phyloP scores from a whole-genome alignment of 2,888 invertebrate species.

The Mesorhabditis spiculigera region DNA sequence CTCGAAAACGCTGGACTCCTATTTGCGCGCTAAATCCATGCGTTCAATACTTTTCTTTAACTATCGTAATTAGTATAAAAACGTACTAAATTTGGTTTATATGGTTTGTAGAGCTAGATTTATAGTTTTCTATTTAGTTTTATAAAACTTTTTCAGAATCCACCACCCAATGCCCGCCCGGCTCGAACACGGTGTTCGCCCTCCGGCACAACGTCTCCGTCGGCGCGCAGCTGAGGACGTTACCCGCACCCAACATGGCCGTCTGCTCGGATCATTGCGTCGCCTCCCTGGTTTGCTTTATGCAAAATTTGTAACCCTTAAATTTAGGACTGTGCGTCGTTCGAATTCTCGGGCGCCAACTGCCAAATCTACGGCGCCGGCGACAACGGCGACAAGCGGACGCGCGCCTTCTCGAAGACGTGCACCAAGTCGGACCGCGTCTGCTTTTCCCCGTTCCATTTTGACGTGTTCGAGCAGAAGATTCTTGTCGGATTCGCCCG shows the following conservation, averaged over 20 bases:
- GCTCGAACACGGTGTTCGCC: constrained; percentile 47
- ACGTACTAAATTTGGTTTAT: too few species aligned
- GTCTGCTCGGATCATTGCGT: constrained; percentile 56
- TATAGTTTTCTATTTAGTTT: too few species aligned
- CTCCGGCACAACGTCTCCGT: constrained; percentile 53
- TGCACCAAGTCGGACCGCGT: constrained; percentile 55
- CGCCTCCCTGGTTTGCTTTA: constrained; percentile 28
- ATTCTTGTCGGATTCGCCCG: constrained; percentile 58
- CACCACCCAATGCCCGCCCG: constrained; percentile 36
- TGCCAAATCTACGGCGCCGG: constrained; percentile 43
- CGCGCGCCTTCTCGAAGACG: constrained; percentile 41
- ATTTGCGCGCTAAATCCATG: too few species aligned
- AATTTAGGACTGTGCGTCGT: constrained; percentile 51
- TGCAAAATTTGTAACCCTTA: background rate
- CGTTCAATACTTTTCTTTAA: too few species aligned
- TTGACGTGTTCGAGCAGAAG: constrained; percentile 56
- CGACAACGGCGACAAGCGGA: constrained; percentile 22
- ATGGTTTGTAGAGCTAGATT: too few species aligned
- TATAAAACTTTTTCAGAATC: constrained; percentile 35
- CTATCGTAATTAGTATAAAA: too few species aligned
- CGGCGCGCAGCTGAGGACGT: constrained; percentile 38
- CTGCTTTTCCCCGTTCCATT: constrained; percentile 57
- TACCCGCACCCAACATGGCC: constrained; percentile 40
- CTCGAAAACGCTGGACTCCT: too few species aligned
- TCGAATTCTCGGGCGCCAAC: constrained; percentile 42